These are phyloP conservation scores for Axis porcinus DNA, from an alignment of 2,113 vertebrate genomes.

Conservation along the genomic window DNA sequence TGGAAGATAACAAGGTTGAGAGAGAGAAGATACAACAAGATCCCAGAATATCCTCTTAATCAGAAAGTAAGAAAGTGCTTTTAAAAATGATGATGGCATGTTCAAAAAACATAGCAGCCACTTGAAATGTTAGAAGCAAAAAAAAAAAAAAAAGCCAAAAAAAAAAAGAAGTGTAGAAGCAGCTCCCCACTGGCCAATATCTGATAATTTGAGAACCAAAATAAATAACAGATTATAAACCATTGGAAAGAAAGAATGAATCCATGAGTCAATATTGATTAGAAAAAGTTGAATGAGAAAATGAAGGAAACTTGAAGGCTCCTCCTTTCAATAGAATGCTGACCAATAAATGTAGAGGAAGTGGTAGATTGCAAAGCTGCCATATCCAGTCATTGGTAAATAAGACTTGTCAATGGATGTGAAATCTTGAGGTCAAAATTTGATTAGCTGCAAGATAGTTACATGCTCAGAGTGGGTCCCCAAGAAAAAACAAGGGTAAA, in stretches of 20 bases:
- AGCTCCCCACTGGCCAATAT: background rate
- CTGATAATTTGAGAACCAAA: background rate
- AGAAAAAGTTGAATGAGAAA: slow-evolving; percentile 8
- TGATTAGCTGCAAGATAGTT: background rate
- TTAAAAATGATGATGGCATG: background rate
- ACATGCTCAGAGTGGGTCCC: background rate
- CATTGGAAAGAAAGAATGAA: background rate
- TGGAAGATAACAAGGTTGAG: background rate
- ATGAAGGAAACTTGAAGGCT: background rate
- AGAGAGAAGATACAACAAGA: background rate
- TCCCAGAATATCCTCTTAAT: background rate
- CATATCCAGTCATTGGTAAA: background rate
- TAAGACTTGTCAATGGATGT: background rate
- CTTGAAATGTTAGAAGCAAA: background rate
- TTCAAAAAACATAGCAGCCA: background rate
- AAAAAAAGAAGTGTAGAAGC: background rate
- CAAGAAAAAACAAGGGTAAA: background rate
- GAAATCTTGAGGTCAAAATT: background rate
- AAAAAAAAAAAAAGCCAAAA: too few species aligned
- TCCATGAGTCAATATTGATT: background rate
- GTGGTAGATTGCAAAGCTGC: background rate
- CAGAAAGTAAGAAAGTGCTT: background rate
- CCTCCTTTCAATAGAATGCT: background rate
- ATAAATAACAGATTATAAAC: background rate
- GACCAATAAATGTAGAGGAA: background rate